These are phyloP conservation scores for Crotalus horridus DNA, from an alignment of 2,113 vertebrate species.

Conservation along the genomic window DNA sequence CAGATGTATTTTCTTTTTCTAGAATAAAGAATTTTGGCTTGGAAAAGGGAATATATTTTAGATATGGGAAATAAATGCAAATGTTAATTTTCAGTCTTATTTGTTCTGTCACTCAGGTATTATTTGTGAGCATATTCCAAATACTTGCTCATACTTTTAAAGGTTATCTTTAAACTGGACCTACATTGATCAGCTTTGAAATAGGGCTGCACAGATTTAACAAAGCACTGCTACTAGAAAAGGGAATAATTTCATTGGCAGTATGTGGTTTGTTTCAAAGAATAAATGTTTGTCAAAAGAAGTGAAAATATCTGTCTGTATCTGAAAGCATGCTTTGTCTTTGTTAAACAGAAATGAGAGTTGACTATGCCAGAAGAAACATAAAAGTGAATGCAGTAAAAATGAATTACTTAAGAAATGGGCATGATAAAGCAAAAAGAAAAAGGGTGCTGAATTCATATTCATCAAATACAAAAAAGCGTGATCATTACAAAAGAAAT, in stretches of 20 bases:
- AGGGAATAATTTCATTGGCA: neutral
- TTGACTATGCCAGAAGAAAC: neutral
- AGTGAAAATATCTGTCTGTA: neutral
- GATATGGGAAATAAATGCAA: neutral
- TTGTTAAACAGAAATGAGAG: neutral
- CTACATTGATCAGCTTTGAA: neutral
- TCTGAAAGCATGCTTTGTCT: neutral
- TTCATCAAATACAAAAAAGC: neutral
- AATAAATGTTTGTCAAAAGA: neutral
- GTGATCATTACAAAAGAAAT: neutral
- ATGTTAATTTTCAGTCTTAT: neutral
- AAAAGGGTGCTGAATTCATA: neutral
- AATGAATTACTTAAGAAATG: neutral
- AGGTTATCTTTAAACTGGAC: neutral
- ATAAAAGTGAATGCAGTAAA: neutral
- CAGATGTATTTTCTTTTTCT: neutral
- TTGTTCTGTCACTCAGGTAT: neutral
- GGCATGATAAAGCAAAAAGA: neutral
- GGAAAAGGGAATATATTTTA: neutral
- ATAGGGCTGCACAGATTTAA: neutral
- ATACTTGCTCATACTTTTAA: neutral
- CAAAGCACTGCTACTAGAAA: neutral
- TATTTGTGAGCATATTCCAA: neutral
- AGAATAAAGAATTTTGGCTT: neutral
- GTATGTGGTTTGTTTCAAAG: neutral